Conservation (phyloP, 1,140 invertebrate genomes). For the Bombus breviceps region DNA sequence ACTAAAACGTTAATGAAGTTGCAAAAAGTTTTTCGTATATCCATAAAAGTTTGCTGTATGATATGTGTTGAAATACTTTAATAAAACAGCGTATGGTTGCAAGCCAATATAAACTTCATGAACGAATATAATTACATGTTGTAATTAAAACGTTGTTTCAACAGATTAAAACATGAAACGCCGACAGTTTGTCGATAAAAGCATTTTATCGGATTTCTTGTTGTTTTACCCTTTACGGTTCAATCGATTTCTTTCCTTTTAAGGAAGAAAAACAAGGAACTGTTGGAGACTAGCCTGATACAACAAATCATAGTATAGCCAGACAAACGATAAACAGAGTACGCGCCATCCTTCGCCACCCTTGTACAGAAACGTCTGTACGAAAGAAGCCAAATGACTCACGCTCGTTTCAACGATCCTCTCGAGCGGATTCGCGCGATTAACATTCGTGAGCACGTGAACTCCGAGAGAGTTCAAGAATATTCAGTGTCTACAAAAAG, state of each 20-base stretch:
- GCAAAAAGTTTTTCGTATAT: not conserved
- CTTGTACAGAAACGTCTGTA: not conserved
- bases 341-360: not conserved
- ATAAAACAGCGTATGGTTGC: not conserved
- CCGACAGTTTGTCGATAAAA: not conserved
- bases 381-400: conserved; percentile 19
- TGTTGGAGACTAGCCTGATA: not conserved
- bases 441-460: not conserved
- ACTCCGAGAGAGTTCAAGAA: too few relatives aligned
- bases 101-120: not conserved
- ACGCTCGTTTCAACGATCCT: not conserved
- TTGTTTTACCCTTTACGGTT: not conserved
- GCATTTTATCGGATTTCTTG: not conserved
- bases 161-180: not conserved
- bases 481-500: too few relatives aligned
- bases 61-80: not conserved
- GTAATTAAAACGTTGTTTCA: not conserved
- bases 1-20: not conserved
- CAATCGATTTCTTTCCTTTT: too few relatives aligned
- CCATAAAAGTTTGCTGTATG: not conserved
- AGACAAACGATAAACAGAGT: not conserved
- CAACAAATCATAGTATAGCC: too few relatives aligned
- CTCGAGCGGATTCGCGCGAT: not conserved
- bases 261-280: not conserved
- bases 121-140: not conserved